Base-by-base conservation (phyloP, 1,140 invertebrate species). In the Drosophila orena region DNA sequence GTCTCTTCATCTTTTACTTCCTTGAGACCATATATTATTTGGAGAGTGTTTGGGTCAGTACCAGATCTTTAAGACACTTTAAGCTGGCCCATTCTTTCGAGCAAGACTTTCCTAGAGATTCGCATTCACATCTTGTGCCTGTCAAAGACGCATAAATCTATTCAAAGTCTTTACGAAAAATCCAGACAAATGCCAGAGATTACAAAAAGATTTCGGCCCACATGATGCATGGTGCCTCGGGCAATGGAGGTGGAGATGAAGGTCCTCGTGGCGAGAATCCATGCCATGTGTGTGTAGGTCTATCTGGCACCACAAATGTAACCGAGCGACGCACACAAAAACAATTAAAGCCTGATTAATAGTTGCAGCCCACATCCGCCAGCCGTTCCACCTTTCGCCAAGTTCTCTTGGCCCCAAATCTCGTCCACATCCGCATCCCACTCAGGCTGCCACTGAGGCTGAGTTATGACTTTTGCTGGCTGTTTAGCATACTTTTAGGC, bases 281-380 rank as follows among this genome's bases (percentile, higher is more conserved):
- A 17, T 17, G n/a, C 38, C 40, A 30, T 70, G 52, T 38, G 49
- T 62, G 43, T 77, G 72, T 57, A 17, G 73, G 76, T 61, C 62
- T 75, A 62, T 80, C 58, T 70, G 64, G 44, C 74, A 56, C 65
- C 71, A 72, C 78, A 80, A 81, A 76, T 58, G 77, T 80, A 79
- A 75, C 77, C 77, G 79, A 77, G 53, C 57, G 57, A 78, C 69
- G 71, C 62, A 81, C 60, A 86, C 79, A 89, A 89, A 78, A 89
- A 89, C 84, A 89, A 89, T 89, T 89, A 89, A 89, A 89, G 84
- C 84, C 84, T 89, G 84, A 89, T 89, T 89, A 89, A 89, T 89
- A 89, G 84, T 88, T 79, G 84, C 69, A 89, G 80, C 75, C 64
- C 66, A 79, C 79, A 81, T 73, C 65, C 70, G 81, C 69, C 74